Evolutionary conservation across 2,888 invertebrate species (phyloP).

Genomic region (Drosophila ustulata): DNA sequence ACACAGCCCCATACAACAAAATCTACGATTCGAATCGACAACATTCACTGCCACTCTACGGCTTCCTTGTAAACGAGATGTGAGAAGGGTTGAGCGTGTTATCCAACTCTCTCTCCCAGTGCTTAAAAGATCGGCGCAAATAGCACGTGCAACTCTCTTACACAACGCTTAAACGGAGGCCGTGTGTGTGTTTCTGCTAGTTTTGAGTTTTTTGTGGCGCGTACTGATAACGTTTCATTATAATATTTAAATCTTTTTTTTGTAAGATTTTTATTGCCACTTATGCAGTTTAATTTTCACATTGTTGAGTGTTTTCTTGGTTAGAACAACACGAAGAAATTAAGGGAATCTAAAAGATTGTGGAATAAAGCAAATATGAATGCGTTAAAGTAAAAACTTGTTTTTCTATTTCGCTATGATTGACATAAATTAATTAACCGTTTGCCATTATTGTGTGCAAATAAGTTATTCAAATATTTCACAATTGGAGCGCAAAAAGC

Average conservation of each 20-base stretch:
- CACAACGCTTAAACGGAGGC: conserved; percentile 16
- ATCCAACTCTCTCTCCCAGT: conserved; percentile 59
- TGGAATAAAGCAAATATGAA: conserved; percentile 68
- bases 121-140: conserved; percentile 54
- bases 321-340: conserved; percentile 32
- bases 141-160: conserved; percentile 29
- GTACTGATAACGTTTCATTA: conserved; percentile 66
- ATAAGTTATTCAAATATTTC: neutral
- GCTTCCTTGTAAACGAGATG: neutral
- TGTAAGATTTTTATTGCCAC: conserved; percentile 56
- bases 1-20: conserved; percentile 7
- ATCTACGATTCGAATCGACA: conserved; percentile 14
- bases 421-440: too few relatives aligned
- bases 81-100: conserved; percentile 17
- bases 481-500: conserved; percentile 14
- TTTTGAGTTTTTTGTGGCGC: conserved; percentile 66
- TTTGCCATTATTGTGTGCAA: too few relatives aligned
- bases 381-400: conserved; percentile 47
- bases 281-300: conserved; percentile 48
- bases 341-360: conserved; percentile 37
- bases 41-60: conserved; percentile 13
- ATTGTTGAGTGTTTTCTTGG: conserved; percentile 49
- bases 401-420: neutral
- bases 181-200: conserved; percentile 25
- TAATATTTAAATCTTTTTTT: conserved; percentile 42